Conservation (phyloP, 2,888 invertebrate species). For the Pristionchus fissidentatus region DNA sequence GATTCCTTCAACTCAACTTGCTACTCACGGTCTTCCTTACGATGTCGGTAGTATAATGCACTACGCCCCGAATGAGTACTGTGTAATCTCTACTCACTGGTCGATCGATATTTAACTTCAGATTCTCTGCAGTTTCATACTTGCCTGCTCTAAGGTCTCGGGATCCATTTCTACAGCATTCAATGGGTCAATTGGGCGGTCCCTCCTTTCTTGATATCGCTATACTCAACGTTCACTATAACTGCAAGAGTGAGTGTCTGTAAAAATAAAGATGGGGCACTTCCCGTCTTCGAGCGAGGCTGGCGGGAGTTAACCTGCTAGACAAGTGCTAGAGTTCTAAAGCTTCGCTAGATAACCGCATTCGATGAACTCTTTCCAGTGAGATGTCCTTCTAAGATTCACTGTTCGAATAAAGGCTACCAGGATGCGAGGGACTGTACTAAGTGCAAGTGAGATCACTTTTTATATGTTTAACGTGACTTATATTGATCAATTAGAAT, state of each 20-base stretch:
- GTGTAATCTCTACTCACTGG: not conserved
- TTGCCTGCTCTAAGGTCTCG: conserved; percentile 1
- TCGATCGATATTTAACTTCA: not conserved
- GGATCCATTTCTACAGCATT: conserved; percentile 12
- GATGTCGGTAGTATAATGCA: conserved; percentile 46
- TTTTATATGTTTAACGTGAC: no score
- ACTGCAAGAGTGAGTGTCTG: conserved; percentile 37
- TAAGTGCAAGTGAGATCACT: not conserved
- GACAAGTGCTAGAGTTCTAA: no score
- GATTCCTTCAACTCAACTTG: conserved; percentile 27
- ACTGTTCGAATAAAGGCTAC: conserved; percentile 38
- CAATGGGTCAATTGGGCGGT: conserved; percentile 42
- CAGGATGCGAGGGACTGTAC: conserved; percentile 32
- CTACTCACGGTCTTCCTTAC: conserved; percentile 39
- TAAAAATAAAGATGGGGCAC: not conserved
- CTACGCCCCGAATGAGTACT: conserved; percentile 38
- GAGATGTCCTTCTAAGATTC: conserved; percentile 30
- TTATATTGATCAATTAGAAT: no score
- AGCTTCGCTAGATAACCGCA: not conserved
- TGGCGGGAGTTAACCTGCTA: no score
- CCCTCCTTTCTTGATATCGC: conserved; percentile 42
- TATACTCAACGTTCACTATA: conserved; percentile 15
- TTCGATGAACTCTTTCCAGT: not conserved
- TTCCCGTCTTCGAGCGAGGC: not conserved
- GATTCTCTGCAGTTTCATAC: conserved; percentile 11